These are phyloP conservation scores for Hofmannophila pseudospretella DNA, from an alignment of 2,888 invertebrate species.

Conservation along the genomic window DNA sequence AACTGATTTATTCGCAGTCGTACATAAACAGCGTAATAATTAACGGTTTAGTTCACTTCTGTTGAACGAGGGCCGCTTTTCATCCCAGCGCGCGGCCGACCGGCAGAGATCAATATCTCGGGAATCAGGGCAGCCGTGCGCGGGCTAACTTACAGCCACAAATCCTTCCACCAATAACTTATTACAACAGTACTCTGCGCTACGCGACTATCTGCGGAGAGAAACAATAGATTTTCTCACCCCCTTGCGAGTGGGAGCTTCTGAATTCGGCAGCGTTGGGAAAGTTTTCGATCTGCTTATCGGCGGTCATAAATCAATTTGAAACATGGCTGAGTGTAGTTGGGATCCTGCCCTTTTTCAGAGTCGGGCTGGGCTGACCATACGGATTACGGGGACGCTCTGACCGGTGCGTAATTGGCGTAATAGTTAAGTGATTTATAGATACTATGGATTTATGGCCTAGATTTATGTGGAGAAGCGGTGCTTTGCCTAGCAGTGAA, in stretches of 20 bases:
- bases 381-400: slow-evolving; percentile 61
- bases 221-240: slow-evolving; percentile 49
- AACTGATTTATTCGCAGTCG: too few relatives aligned
- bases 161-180: slow-evolving; percentile 58
- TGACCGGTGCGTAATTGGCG: slow-evolving; percentile 71
- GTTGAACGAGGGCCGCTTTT: slow-evolving; percentile 39
- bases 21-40: slow-evolving; percentile 20
- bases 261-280: slow-evolving; percentile 32
- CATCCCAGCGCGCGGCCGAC: slow-evolving; percentile 42
- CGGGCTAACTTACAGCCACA: slow-evolving; percentile 53
- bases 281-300: slow-evolving; percentile 65
- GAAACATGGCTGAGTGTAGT: slow-evolving; percentile 56
- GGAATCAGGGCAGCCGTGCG: slow-evolving; percentile 60
- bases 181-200: slow-evolving; percentile 48
- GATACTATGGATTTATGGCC: slow-evolving; percentile 20
- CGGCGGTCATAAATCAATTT: slow-evolving; percentile 70
- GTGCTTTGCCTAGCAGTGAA: too few relatives aligned
- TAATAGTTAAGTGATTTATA: slow-evolving; percentile 69
- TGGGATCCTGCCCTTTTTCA: slow-evolving; percentile 63
- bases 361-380: slow-evolving; percentile 44
- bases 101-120: slow-evolving; percentile 61
- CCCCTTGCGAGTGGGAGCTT: slow-evolving; percentile 17
- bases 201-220: slow-evolving; percentile 39
- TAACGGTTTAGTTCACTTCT: slow-evolving; percentile 31
- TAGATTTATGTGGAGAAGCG: too few relatives aligned